phyloP scores from a whole-genome alignment of 2,888 invertebrate genomes.

The Arge pagana region DNA sequence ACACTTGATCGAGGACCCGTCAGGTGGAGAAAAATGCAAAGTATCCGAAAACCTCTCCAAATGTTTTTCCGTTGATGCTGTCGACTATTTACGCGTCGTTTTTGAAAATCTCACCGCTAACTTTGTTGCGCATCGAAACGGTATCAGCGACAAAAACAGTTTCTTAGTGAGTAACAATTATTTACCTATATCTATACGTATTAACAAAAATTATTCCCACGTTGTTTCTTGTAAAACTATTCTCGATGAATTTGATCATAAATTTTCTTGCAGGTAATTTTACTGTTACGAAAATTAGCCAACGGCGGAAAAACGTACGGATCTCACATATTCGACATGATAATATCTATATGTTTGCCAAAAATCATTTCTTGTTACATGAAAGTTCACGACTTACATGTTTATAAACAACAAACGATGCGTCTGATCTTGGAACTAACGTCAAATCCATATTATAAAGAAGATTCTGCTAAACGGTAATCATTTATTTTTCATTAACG shows the following conservation, averaged over 20 bases:
- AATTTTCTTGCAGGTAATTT: constrained; percentile 43
- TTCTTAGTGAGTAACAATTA: constrained; percentile 41
- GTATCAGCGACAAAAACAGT: constrained; percentile 47
- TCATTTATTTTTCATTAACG: constrained; percentile 5
- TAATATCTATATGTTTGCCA: constrained; percentile 41
- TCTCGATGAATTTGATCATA: not conserved
- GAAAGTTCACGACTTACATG: constrained; percentile 49
- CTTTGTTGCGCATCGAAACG: constrained; percentile 44
- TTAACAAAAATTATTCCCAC: constrained; percentile 1
- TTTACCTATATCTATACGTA: constrained; percentile 6
- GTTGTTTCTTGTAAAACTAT: not conserved
- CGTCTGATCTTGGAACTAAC: constrained; percentile 43
- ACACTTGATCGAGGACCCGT: constrained; percentile 41
- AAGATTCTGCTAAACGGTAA: constrained; percentile 38
- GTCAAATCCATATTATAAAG: constrained; percentile 41
- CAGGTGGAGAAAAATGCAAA: constrained; percentile 34
- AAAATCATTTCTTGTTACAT: constrained; percentile 46
- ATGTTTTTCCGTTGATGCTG: constrained; percentile 45
- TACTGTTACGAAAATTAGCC: constrained; percentile 43
- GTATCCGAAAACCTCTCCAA: constrained; percentile 44
- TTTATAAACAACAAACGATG: constrained; percentile 46
- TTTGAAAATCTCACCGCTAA: constrained; percentile 43
- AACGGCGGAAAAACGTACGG: constrained; percentile 39
- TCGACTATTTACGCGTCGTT: constrained; percentile 40
- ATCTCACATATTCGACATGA: constrained; percentile 38